Conservation (phyloP, 2,888 invertebrate genomes). For the Sarcophaga rosellei region DNA sequence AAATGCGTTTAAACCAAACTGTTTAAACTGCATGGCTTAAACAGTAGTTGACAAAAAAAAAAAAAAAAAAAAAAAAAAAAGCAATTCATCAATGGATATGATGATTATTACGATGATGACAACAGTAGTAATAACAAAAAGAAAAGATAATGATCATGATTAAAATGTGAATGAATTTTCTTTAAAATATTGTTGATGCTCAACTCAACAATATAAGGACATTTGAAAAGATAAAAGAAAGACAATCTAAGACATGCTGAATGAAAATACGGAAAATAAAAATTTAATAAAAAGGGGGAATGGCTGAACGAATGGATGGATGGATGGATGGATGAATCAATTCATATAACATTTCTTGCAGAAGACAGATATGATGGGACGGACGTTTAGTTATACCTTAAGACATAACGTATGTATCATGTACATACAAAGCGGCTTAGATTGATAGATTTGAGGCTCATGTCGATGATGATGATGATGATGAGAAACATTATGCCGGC, state of each 20-base stretch:
- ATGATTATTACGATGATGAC: conserved; percentile 8
- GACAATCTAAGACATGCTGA: conserved; percentile 22
- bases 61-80: conserved; percentile 10
- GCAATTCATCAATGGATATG: conserved; percentile 51
- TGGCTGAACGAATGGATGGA: not conserved
- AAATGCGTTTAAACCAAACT: too few relatives aligned
- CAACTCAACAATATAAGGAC: conserved; percentile 50
- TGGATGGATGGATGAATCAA: conserved; percentile 5
- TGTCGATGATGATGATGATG: conserved; percentile 36
- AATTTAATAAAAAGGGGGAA: not conserved
- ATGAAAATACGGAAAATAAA: conserved; percentile 20
- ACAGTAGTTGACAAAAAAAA: not conserved
- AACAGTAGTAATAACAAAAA: conserved; percentile 10
- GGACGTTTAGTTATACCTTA: not conserved
- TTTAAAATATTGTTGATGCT: conserved; percentile 19
- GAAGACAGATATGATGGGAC: not conserved
- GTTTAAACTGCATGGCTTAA: not conserved
- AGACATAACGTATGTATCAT: not conserved
- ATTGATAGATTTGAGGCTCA: conserved; percentile 43
- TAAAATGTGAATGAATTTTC: conserved; percentile 31
- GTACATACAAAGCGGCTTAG: conserved; percentile 46
- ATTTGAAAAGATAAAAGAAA: conserved; percentile 24
- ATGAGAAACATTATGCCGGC: not conserved
- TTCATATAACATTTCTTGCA: not conserved
- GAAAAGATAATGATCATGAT: conserved; percentile 17